phyloP scores from a whole-genome alignment of 92 coral and sea anemone genomes.

The Phenganax stokvisi region DNA sequence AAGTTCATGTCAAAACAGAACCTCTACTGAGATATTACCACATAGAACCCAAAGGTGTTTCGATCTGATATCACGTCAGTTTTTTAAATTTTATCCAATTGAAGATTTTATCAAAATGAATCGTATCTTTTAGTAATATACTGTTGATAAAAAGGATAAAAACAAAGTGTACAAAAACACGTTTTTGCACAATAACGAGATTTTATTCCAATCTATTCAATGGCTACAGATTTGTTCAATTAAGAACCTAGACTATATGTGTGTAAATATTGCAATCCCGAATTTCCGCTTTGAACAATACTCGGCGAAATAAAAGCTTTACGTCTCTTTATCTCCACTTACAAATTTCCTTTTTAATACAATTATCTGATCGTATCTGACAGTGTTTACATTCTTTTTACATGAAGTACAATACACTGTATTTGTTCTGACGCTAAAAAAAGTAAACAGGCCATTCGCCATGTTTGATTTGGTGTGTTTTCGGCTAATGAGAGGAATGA shows the following conservation, averaged over 20 bases:
- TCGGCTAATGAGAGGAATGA: not conserved
- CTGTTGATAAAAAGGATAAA: too few relatives aligned
- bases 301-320: not conserved
- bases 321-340: not conserved
- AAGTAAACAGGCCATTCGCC: not conserved
- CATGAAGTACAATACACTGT: not conserved
- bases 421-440: not conserved
- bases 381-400: not conserved
- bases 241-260: not conserved
- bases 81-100: too few relatives aligned
- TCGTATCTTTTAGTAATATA: too few relatives aligned
- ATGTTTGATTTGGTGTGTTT: conserved; percentile 4
- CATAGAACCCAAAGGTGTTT: too few relatives aligned
- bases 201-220: not conserved
- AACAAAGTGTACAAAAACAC: too few relatives aligned
- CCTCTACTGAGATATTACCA: too few relatives aligned
- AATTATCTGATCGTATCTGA: conserved; percentile 21
- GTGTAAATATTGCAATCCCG: not conserved
- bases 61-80: too few relatives aligned
- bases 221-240: not conserved
- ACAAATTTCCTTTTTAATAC: not conserved
- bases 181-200: not conserved
- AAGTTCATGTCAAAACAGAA: too few relatives aligned
- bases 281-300: conserved; percentile 13
- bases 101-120: too few relatives aligned